Evolutionary conservation across 2,113 vertebrate genomes (phyloP).

Genomic region (Dipodomys merriami): DNA sequence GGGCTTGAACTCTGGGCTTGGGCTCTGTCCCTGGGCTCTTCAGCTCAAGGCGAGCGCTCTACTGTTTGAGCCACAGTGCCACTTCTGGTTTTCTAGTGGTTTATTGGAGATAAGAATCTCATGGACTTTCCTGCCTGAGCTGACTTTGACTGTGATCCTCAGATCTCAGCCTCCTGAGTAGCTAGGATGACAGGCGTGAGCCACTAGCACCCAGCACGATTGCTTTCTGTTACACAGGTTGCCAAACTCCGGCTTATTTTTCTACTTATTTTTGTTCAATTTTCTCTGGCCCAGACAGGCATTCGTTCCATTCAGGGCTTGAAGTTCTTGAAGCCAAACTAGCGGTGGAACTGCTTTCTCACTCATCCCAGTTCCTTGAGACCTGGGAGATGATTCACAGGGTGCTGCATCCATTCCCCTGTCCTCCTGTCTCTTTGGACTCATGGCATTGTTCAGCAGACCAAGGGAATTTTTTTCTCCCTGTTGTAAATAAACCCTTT

Average conservation of each 20-base stretch:
- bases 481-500: not conserved
- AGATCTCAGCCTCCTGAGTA: no score
- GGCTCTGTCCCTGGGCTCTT: no score
- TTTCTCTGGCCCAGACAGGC: rapidly evolving
- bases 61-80: no score
- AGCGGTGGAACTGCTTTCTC: not conserved
- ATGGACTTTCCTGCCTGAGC: no score
- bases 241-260: not conserved
- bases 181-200: no score
- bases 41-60: no score
- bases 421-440: rapidly evolving
- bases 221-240: not conserved
- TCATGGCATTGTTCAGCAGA: not conserved
- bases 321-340: slow-evolving; percentile 13
- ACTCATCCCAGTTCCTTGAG: not conserved
- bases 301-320: not conserved
- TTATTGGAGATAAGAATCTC: no score
- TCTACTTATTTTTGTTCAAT: rapidly evolving
- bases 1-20: no score
- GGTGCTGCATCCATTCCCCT: not conserved
- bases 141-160: no score
- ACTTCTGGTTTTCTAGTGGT: no score
- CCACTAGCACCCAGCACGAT: not conserved
- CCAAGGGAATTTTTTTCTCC: not conserved
- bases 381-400: rapidly evolving